Evolutionary conservation across 2,797 vertebrate species (phyloP), one percentile per base, ranked within the genome.

Genomic region (Pygocentrus nattereri): DNA sequence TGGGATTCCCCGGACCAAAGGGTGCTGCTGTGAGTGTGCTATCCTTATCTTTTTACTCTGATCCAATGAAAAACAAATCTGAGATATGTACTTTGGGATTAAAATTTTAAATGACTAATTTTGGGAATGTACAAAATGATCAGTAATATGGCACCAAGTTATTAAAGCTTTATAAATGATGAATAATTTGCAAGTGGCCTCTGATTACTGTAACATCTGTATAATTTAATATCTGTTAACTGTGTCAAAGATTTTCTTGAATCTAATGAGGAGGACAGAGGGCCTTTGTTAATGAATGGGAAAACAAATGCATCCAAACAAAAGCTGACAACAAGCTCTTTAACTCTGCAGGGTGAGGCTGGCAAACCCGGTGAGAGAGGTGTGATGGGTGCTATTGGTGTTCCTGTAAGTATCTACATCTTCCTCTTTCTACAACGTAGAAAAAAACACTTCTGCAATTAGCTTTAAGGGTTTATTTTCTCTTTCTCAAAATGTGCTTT

Each of bases 1-100:
- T 97, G 96, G 96, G 96, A 90, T 97, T 97, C 93, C 96, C 96
- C 0, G 96, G 96, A 84, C 95, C 96, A 81, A 97, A 97, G 92
- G 96, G 96, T 83, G 94, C 96, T 88, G 95, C 95, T 94, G 96
- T 97, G 89, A 93, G 96, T 96, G 68, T 38, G 34, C 11, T 30
- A 19, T 21, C 7, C 30, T 72, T 30, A 16, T 38, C 4, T 21
- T 30, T 31, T 62, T 4, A 58, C 30, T 54, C 65, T 6, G 1
- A 8, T 5, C 16, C 11, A 34, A 1, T 23, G 23, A 30, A 49
- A 72, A 54, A 54, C 25, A 18, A 19, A 31, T 5, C 5, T 50
- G 6, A 30, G 16, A 71, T 50, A 4, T 49, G 44, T 5, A 7
- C 38, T 62, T 21, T 64, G 7, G 2, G 4, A 19, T 16, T 50